These are phyloP conservation scores for Sinocyclocheilus anshuiensis DNA, from an alignment of 2,113 vertebrate species.

Conservation along the genomic window DNA sequence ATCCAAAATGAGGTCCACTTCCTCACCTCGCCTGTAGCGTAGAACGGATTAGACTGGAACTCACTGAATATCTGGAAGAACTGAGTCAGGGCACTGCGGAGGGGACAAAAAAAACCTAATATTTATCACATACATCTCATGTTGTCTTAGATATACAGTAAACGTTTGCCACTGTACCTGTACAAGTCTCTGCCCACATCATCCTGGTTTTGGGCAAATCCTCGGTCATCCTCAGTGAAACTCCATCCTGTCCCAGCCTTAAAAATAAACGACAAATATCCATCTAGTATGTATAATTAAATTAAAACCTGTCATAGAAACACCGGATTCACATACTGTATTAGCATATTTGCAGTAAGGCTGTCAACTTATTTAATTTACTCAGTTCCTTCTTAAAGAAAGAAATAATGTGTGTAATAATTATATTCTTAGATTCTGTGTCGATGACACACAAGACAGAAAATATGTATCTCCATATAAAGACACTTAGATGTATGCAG, in stretches of 20 bases:
- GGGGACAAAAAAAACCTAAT: constrained; percentile 5
- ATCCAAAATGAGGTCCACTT: background rate
- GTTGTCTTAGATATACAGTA: background rate
- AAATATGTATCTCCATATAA: background rate
- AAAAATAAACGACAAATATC: background rate
- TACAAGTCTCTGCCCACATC: constrained; percentile 80
- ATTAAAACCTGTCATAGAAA: background rate
- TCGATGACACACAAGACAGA: background rate
- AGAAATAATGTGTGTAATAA: background rate
- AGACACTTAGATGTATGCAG: background rate
- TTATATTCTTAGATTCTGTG: background rate
- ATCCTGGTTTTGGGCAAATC: constrained; percentile 77
- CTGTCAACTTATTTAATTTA: background rate
- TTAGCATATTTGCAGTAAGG: background rate
- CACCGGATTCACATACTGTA: background rate
- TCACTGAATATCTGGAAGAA: constrained; percentile 86
- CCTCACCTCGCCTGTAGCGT: constrained; percentile 80
- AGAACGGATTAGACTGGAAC: constrained; percentile 84
- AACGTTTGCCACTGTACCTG: constrained; percentile 64
- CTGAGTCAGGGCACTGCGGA: constrained; percentile 75
- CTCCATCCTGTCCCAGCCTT: constrained; percentile 85
- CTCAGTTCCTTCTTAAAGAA: background rate
- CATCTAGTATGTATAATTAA: background rate
- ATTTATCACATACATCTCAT: background rate
- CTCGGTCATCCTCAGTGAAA: constrained; percentile 72